Conservation (phyloP, 2,888 invertebrate species). For the Agrotis puta region DNA sequence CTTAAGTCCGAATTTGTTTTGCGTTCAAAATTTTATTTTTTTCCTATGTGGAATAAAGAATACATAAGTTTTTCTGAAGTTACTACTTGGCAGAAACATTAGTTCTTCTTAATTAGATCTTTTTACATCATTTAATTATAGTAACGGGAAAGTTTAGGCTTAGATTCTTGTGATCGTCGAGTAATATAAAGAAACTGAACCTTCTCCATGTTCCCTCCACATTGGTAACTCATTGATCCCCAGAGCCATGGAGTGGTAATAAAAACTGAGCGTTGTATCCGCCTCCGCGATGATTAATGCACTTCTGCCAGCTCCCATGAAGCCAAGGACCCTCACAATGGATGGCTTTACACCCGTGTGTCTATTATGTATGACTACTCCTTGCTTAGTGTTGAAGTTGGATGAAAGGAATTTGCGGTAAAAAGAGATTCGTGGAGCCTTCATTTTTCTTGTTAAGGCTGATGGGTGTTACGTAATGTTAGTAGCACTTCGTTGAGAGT, state of each 20-base stretch:
- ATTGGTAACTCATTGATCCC: slow-evolving; percentile 62
- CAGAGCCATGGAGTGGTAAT: slow-evolving; percentile 65
- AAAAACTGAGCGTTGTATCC: slow-evolving; percentile 68
- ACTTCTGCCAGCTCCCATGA: slow-evolving; percentile 66
- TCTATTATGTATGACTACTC: slow-evolving; percentile 60
- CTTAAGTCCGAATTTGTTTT: too few species aligned
- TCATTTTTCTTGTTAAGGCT: background rate
- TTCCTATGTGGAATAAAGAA: too few species aligned
- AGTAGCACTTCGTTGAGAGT: background rate
- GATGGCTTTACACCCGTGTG: slow-evolving; percentile 65
- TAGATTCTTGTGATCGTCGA: background rate
- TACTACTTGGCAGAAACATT: too few species aligned
- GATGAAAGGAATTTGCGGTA: slow-evolving; percentile 25
- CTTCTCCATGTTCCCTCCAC: slow-evolving; percentile 14
- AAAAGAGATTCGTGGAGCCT: background rate
- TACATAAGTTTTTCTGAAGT: too few species aligned
- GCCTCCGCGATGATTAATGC: slow-evolving; percentile 69
- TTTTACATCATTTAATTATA: too few species aligned
- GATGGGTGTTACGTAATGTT: slow-evolving; percentile 2
- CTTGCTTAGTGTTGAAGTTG: slow-evolving; percentile 41
- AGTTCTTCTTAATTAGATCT: too few species aligned
- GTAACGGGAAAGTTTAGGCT: too few species aligned
- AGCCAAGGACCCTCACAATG: slow-evolving; percentile 65
- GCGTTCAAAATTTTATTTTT: too few species aligned
- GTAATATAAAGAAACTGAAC: background rate